Evolutionary conservation across 1,140 invertebrate species (phyloP), one percentile per base, ranked within the genome.

Genomic region (Pinna nobilis): DNA sequence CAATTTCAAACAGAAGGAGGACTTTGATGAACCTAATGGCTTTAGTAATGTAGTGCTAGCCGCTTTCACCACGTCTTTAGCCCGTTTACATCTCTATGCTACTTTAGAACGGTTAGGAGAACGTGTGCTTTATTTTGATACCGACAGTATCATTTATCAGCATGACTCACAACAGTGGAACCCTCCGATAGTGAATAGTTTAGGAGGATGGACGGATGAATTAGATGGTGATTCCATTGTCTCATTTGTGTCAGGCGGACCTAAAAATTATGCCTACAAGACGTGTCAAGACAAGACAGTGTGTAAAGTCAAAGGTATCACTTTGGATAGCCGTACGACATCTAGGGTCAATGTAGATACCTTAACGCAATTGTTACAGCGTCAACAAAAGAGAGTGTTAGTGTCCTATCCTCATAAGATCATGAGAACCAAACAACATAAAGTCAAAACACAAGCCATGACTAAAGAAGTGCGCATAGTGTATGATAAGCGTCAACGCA

Each of bases 71-170:
- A 90, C 89, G 2, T 80, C 86, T 18, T 84, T 88, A 59, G 89
- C 87, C 1, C 66, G 88, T 2, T 61, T 90, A 15, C 83, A 89
- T 69, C 77, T 90, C 5, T 90, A 89, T 47, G 53, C 63, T 15
- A 82, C 83, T 66, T 69, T 89, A 15, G 78, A 88, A 73, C 51
- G 71, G 39, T 65, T 90, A 18, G 81, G 74, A 20, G 39, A 78
- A 1, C 44, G 80, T 15, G 83, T 83, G 1, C 65, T 90, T 1
- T 90, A 90, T 67, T 87, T 76, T 55, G 89, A 90, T 68, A 91
- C 89, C 5, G 89, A 90, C 41, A 60, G 74, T 77, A 66, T 20
- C 53, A 86, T 25, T 81, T 65, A 50, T 33, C 32, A 30, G 33
- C 55, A 59, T 32, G 55, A 28, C 1, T 23, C 28, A 59, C 23